A percentile compares a stretch with the other conserved stretches of the same genome.
phyloP scores from a whole-genome alignment of 2,113 vertebrate species.

The Myrmecophaga tridactyla region DNA sequence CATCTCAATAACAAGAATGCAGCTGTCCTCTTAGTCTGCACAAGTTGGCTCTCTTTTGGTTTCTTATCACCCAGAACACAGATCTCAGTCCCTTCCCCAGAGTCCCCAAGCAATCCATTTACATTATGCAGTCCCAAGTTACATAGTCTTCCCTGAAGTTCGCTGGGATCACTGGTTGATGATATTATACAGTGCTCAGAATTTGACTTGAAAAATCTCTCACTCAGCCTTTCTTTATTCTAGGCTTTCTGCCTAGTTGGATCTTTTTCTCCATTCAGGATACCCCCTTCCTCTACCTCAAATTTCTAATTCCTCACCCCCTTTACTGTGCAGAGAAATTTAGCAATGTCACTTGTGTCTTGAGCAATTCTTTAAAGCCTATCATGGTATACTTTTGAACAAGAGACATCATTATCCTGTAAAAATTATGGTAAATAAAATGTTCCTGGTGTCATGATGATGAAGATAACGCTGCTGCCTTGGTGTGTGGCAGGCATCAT shows the following conservation, averaged over 20 bases:
- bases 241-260: background rate
- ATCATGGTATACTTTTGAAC: background rate
- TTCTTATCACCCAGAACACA: background rate
- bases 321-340: background rate
- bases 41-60: background rate
- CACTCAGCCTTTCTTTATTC: background rate
- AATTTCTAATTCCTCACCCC: background rate
- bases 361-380: background rate
- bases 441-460: background rate
- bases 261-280: background rate
- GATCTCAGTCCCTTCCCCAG: background rate
- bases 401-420: background rate
- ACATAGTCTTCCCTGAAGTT: background rate
- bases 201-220: background rate
- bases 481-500: rapidly evolving
- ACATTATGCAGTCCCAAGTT: background rate
- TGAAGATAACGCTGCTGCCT: background rate
- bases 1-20: background rate
- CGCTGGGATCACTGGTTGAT: background rate
- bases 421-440: background rate
- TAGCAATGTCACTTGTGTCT: background rate
- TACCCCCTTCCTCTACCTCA: background rate
- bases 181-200: background rate
- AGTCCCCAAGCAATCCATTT: background rate
- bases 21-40: background rate